Percentiles rank a stretch among this genome's conserved stretches.
phyloP scores from a whole-genome alignment of 2,888 invertebrate genomes.

The Drosophila putrida region DNA sequence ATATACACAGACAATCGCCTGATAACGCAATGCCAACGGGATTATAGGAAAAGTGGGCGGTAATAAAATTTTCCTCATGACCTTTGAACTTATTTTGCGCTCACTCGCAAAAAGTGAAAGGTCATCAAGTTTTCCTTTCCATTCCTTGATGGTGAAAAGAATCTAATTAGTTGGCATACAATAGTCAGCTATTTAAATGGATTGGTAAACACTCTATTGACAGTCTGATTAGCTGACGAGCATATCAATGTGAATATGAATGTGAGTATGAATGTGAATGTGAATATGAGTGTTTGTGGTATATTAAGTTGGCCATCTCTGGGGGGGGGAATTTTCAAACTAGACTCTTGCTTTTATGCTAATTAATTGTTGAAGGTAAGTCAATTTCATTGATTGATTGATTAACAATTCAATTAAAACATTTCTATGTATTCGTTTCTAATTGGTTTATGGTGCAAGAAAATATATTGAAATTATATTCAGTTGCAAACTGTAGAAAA shows the following conservation, averaged over 20 bases:
- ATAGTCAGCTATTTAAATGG: slow-evolving; percentile 56
- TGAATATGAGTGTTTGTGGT: slow-evolving; percentile 1
- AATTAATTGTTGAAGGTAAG: slow-evolving; percentile 30
- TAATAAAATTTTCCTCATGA: slow-evolving; percentile 48
- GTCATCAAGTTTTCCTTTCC: slow-evolving; percentile 31
- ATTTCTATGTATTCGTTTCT: background rate
- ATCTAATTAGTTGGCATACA: slow-evolving; percentile 65
- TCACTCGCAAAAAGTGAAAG: slow-evolving; percentile 26
- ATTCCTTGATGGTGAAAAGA: slow-evolving; percentile 8
- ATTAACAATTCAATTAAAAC: slow-evolving; percentile 20
- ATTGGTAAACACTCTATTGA: slow-evolving; percentile 61
- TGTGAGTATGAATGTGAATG: background rate
- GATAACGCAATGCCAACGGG: slow-evolving; percentile 41
- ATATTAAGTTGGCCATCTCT: slow-evolving; percentile 19
- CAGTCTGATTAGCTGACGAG: slow-evolving; percentile 47
- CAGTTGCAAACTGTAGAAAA: background rate
- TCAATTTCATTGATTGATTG: slow-evolving; percentile 15
- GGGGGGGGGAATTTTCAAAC: slow-evolving; percentile 42
- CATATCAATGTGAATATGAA: slow-evolving; percentile 11
- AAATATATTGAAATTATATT: background rate
- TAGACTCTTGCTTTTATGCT: slow-evolving; percentile 35
- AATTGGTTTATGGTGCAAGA: background rate
- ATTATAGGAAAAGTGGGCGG: slow-evolving; percentile 31
- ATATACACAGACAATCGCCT: slow-evolving; percentile 33
- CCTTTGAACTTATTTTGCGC: slow-evolving; percentile 52